Evolutionary conservation across 2,113 vertebrate species (phyloP), one percentile per base, ranked within the genome.

Genomic region (Ariopsis seemanni): DNA sequence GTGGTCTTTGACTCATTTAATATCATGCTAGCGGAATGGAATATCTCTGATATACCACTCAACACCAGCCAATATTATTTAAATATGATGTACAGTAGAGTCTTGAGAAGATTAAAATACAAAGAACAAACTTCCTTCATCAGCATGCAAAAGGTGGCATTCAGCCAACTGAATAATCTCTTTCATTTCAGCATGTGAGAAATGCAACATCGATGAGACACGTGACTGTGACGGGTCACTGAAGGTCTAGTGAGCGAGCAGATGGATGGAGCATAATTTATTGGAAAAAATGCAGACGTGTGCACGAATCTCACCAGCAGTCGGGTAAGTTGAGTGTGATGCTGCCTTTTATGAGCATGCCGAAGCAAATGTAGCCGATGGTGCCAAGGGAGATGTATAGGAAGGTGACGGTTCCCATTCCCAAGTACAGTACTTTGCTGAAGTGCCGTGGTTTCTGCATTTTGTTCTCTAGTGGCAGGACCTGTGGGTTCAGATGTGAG

Each of bases 381-480:
- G 95, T 95, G 0, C 97, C 95, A 48, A 99, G 94, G 93, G 95
- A 97, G 95, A 98, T 95, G 93, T 99, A 99, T 82, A 99, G 90
- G 77, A 89, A 5, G 4, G 96, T 97, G 90, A 99, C 94, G 4
- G 97, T 94, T 52, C 81, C 89, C 98, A 99, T 99, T n/a, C 97
- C 98, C 63, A 94, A 25, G 0, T 97, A 99, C 2, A 99, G 94
- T 42, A 99, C 96, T 7, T 88, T 1, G 0, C 93, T 91, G 90
- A 99, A 99, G 2, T 93, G 95, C 86, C 89, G 92, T 0, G 98
- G 97, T 18, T 94, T 95, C 93, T 98, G 97, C 98, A 99, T 99
- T 93, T 97, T 98, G 91, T 99, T 99, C 93, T 99, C 98, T 88
- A 99, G 94, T 4, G 98, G 98, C 20, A 99, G 96, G 27, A 99